Percentiles rank a stretch among this genome's conserved stretches.
phyloP scores from a whole-genome alignment of 2,888 invertebrate genomes.

The Luperina testacea region DNA sequence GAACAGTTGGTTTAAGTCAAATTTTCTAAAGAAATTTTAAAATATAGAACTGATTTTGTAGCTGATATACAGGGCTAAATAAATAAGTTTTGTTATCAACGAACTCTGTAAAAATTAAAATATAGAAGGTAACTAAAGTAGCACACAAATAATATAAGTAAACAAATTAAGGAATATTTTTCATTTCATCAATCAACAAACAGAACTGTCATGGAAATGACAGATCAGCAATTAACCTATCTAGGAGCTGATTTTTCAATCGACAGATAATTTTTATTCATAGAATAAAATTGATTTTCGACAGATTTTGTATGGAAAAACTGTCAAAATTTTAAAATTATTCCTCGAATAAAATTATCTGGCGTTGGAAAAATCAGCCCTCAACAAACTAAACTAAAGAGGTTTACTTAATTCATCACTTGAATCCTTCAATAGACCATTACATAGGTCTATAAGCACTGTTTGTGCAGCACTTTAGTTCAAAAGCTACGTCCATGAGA shows the following conservation, averaged over 20 bases:
- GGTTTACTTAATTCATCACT: constrained; percentile 42
- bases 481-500: constrained; percentile 63
- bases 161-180: not conserved
- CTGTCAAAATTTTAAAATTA: too few relatives aligned
- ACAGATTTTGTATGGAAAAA: too few relatives aligned
- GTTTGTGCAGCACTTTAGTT: constrained; percentile 58
- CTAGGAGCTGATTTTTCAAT: not conserved
- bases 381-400: constrained; percentile 11
- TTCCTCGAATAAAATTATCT: too few relatives aligned
- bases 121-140: not conserved
- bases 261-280: too few relatives aligned
- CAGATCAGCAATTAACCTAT: constrained; percentile 13
- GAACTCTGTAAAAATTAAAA: not conserved
- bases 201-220: constrained; percentile 10
- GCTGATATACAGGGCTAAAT: not conserved
- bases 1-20: too few relatives aligned
- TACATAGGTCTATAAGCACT: constrained; percentile 38
- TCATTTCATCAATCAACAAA: constrained; percentile 27
- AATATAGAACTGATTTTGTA: too few relatives aligned
- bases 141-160: not conserved
- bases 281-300: too few relatives aligned
- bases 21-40: too few relatives aligned
- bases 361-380: too few relatives aligned
- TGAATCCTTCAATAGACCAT: constrained; percentile 36
- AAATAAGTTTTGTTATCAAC: not conserved